Base-by-base conservation (phyloP, 2,888 invertebrate genomes). In the Aquatica leii region DNA sequence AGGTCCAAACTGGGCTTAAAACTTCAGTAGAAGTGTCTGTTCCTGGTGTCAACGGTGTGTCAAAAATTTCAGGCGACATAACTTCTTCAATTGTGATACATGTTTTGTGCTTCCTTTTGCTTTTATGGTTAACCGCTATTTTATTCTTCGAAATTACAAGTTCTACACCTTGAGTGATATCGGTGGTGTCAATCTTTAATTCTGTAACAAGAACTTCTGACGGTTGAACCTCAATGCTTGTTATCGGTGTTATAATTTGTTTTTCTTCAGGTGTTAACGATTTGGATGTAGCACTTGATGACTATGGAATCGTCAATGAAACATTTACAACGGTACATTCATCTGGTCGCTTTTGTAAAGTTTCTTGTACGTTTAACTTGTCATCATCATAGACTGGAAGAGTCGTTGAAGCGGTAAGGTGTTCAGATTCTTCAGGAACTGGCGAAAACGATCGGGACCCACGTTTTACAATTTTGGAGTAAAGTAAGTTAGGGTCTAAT, bases 41-140 rank as follows among this genome's bases (percentile, higher is more conserved):
- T 1, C 81, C 80, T 1, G 85, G 84, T n/a, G 84, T 84, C 46
- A 85, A 74, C 11, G 84, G 84, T 34, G 82, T 80, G 61, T 82
- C 82, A 1, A 81, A 74, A 40, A 82, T 76, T 68, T 82, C 82
- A 5, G 85, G 83, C 0, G 84, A 82, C 49, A 82, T 74, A 0
- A 85, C 82, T 74, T 86, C 85, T 75, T 85, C 85, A 56, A 86
- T 85, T 54, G 84, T 85, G 1, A 85, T 84, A 1, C 84, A 80
- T 1, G 83, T 80, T 0, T 81, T 82, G 35, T 83, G 82, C 69
- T 80, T 81, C 12, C 74, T 70, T 65, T 80, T 80, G 2, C 69
- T 55, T 74, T 78, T 80, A 2, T 74, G 65, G 73, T 80, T 71
- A 66, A 49, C 34, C 37, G 43, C 48, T 53, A 49, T 60, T 41